Evolutionary conservation across 2,797 vertebrate genomes (phyloP), one percentile per base, ranked within the genome.

Genomic region (Megalops cyprinoides): DNA sequence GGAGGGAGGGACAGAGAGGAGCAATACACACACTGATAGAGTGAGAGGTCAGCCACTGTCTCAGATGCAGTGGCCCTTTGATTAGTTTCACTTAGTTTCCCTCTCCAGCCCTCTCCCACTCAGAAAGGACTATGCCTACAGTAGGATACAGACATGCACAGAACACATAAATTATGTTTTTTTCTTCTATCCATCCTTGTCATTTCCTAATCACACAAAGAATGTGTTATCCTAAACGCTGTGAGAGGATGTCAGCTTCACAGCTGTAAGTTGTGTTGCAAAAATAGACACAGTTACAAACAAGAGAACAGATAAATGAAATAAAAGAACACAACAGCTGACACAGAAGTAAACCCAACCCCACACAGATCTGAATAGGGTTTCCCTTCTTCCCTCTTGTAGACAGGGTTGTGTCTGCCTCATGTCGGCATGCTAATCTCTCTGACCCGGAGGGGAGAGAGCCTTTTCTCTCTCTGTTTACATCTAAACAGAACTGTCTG

Each of bases 401-500:
- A n/a, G n/a, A n/a, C n/a, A n/a, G n/a, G n/a, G n/a, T n/a, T 60
- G 56, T 82, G 23, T n/a, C 46, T 80, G 67, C 46, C 67, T 7
- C 42, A 67, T 71, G 12, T 76, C 37, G 60, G 44, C 62, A 34
- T 4, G 55, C 76, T 71, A 81, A 89, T 86, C 82, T 86, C 56
- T 28, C 58, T 84, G 84, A 83, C 85, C 82, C 76, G 65, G 46
- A 81, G 74, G 85, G 82, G 74, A 83, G 83, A 84, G 87, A 89
- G 77, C n/a, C 73, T 25, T 77, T 85, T 65, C 71, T 83, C 74
- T 56, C 78, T 83, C 86, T 86, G 87, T 88, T 89, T 88, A 85
- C 69, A 76, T 84, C 83, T 83, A 60, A 25, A 31, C 44, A 81
- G 34, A 31, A 1, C 79, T 79, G 85, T 85, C 83, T 78, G 81